phyloP scores from a whole-genome alignment of 2,797 vertebrate species.

The Characodon lateralis region DNA sequence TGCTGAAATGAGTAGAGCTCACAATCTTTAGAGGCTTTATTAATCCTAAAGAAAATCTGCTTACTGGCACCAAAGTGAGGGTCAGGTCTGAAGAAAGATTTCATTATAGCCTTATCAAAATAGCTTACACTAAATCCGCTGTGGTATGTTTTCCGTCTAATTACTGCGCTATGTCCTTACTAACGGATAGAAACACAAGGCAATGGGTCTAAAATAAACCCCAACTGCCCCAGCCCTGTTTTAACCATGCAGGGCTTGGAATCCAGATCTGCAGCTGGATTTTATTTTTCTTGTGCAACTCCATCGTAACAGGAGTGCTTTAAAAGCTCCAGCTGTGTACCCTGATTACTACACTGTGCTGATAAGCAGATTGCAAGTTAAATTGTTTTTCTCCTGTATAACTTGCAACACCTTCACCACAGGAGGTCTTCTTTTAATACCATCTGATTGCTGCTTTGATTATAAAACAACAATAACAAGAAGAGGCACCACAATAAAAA shows the following conservation, averaged over 20 bases:
- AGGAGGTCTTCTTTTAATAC: neutral
- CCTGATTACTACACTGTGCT: slow-evolving; percentile 20
- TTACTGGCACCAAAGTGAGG: slow-evolving; percentile 52
- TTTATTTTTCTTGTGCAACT: slow-evolving; percentile 4
- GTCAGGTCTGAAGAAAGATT: slow-evolving; percentile 59
- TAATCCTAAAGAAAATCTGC: slow-evolving; percentile 51
- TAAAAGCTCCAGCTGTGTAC: slow-evolving; percentile 11
- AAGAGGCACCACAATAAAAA: neutral
- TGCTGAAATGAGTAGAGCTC: slow-evolving; percentile 15
- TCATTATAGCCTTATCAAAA: slow-evolving; percentile 76
- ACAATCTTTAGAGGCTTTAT: slow-evolving; percentile 51
- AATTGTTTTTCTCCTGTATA: neutral
- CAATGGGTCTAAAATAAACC: slow-evolving; percentile 17
- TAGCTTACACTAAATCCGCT: slow-evolving; percentile 61
- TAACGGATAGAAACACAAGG: slow-evolving; percentile 48
- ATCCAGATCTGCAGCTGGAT: neutral
- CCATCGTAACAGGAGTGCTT: neutral
- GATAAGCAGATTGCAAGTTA: neutral
- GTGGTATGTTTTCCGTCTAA: slow-evolving; percentile 63
- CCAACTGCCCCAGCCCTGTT: slow-evolving; percentile 18
- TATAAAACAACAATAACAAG: slow-evolving; percentile 6
- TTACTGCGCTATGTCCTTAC: slow-evolving; percentile 46
- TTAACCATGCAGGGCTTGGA: neutral
- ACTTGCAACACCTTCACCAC: slow-evolving; percentile 3
- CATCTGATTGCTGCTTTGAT: slow-evolving; percentile 16